Evolutionary conservation across 1,140 invertebrate species (phyloP).

Genomic region (Rhopalosiphum maidis): DNA sequence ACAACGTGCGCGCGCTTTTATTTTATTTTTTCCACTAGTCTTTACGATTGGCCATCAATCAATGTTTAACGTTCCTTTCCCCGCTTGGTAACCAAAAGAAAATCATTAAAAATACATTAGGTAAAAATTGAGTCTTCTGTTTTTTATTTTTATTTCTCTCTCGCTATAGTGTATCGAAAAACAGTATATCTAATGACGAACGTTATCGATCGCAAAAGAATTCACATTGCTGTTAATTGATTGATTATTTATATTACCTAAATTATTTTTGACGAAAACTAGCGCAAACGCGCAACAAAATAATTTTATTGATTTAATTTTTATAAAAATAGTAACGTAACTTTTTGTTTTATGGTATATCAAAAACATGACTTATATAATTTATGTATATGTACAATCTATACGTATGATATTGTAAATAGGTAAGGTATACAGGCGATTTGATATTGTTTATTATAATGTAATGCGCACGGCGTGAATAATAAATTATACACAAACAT

Average conservation of each 20-base stretch:
- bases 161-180: not conserved
- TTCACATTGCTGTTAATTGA: not conserved
- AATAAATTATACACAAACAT: constrained; percentile 1
- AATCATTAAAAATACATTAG: constrained; percentile 57
- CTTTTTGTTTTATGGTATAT: not conserved
- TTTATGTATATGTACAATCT: not conserved
- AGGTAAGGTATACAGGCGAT: not conserved
- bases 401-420: not conserved
- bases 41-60: constrained; percentile 50
- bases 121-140: constrained; percentile 40
- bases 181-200: not conserved
- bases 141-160: constrained; percentile 31
- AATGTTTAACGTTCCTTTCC: constrained; percentile 9
- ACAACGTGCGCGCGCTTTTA: not conserved
- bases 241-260: not conserved
- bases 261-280: not conserved
- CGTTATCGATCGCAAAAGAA: not conserved
- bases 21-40: constrained; percentile 45
- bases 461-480: not conserved
- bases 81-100: not conserved
- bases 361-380: not conserved
- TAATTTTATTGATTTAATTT: not conserved
- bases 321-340: not conserved
- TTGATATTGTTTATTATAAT: constrained; percentile 28
- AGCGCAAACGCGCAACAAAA: not conserved